Percentiles rank a stretch among this genome's conserved stretches.
These are phyloP conservation scores for Tupiocoris notatus DNA, from an alignment of 2,888 invertebrate genomes.

Conservation along the genomic window DNA sequence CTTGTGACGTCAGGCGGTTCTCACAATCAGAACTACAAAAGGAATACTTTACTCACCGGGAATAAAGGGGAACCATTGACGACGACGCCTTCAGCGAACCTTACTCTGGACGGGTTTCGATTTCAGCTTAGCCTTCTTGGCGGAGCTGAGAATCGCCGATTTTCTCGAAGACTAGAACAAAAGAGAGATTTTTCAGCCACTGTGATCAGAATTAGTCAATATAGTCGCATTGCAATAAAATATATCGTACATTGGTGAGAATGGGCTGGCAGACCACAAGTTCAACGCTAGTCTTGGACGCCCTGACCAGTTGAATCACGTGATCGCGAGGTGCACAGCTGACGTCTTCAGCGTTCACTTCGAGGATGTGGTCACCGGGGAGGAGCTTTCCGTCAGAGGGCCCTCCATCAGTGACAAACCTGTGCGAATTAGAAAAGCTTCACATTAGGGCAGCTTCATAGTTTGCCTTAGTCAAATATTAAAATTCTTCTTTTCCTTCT, in stretches of 20 bases:
- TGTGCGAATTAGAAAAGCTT: slow-evolving; percentile 46
- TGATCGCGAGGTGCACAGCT: slow-evolving; percentile 80
- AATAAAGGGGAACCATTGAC: slow-evolving; percentile 80
- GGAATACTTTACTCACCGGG: slow-evolving; percentile 62
- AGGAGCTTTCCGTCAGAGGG: slow-evolving; percentile 87
- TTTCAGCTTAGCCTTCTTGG: slow-evolving; percentile 77
- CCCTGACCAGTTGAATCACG: slow-evolving; percentile 82
- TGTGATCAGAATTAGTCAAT: too few species aligned
- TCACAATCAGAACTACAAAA: too few species aligned
- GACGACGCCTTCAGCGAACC: slow-evolving; percentile 87
- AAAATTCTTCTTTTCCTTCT: too few species aligned
- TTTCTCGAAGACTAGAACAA: slow-evolving; percentile 61
- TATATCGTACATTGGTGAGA: slow-evolving; percentile 63
- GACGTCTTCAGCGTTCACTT: slow-evolving; percentile 89
- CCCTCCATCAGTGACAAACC: slow-evolving; percentile 82
- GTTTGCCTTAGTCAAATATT: too few species aligned
- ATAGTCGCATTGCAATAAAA: too few species aligned
- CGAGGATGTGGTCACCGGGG: slow-evolving; percentile 87
- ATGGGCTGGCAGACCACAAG: slow-evolving; percentile 82
- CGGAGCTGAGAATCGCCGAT: slow-evolving; percentile 82
- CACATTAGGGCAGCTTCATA: too few species aligned
- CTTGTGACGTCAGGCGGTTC: too few species aligned
- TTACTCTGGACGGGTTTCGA: slow-evolving; percentile 78
- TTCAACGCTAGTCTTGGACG: slow-evolving; percentile 72
- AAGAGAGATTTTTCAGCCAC: neutral